Percentiles rank a stretch among this genome's conserved stretches.
Conservation (phyloP, 2,797 vertebrate species). For the Acanthurus lineatus region DNA sequence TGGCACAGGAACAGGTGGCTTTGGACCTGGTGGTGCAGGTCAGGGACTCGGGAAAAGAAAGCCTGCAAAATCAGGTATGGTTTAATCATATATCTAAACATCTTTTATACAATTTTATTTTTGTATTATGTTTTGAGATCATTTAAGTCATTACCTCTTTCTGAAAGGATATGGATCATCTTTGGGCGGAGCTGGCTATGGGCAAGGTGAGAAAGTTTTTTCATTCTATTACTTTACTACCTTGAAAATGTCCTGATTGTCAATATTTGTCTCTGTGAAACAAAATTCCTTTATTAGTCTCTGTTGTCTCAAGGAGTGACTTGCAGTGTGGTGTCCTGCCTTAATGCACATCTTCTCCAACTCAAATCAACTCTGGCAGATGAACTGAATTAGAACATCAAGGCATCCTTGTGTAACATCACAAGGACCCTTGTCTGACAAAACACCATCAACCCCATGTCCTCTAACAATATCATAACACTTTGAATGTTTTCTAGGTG, state of each 20-base stretch:
- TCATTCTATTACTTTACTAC: neutral
- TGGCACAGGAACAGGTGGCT: slow-evolving; percentile 52
- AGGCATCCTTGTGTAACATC: too few species aligned
- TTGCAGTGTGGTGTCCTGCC: too few species aligned
- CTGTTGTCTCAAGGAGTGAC: too few species aligned
- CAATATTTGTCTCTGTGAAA: too few species aligned
- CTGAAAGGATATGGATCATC: slow-evolving; percentile 70
- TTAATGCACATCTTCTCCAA: too few species aligned
- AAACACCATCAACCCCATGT: too few species aligned
- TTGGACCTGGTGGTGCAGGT: slow-evolving; percentile 66
- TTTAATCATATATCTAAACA: neutral
- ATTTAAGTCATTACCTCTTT: slow-evolving; percentile 3
- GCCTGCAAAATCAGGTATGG: slow-evolving; percentile 74
- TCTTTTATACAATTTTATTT: neutral
- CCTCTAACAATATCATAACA: neutral
- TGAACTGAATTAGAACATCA: too few species aligned
- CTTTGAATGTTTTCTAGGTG: neutral
- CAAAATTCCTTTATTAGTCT: too few species aligned
- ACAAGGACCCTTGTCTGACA: too few species aligned
- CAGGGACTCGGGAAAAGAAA: slow-evolving; percentile 70
- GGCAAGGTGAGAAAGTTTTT: slow-evolving; percentile 52
- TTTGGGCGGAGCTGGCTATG: slow-evolving; percentile 66
- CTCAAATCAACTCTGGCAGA: too few species aligned
- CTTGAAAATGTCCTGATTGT: too few species aligned
- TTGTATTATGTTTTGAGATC: slow-evolving; percentile 2